phyloP scores from a whole-genome alignment of 2,113 vertebrate species.

The Typhlomys cinereus region DNA sequence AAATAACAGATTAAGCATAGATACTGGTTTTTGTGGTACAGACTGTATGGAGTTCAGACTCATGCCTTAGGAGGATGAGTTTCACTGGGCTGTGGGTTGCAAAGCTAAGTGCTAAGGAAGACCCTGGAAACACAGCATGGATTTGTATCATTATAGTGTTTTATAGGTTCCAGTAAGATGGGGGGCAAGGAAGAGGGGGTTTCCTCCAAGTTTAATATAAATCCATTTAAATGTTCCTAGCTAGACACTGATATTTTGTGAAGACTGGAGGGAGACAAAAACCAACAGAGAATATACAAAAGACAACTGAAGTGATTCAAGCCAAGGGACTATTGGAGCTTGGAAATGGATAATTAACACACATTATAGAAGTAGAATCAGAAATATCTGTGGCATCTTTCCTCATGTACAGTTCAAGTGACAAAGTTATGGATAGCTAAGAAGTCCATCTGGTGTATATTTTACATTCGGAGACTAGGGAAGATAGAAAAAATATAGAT shows the following conservation, averaged over 20 bases:
- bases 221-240: background rate
- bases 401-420: background rate
- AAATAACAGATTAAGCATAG: background rate
- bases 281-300: background rate
- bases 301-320: background rate
- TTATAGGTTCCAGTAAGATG: background rate
- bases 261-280: background rate
- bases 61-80: background rate
- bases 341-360: background rate
- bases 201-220: constrained; percentile 12
- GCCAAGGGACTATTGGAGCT: background rate
- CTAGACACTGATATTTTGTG: too few relatives aligned
- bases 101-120: background rate
- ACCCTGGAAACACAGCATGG: background rate
- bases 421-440: background rate
- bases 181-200: too few relatives aligned
- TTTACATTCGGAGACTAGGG: background rate
- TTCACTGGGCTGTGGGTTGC: background rate
- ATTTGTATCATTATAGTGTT: background rate
- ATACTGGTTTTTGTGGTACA: background rate
- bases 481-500: background rate
- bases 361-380: constrained; percentile 9
- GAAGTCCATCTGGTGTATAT: background rate
- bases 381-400: background rate
- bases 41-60: background rate